Percentiles rank a stretch among this genome's conserved stretches.
These are phyloP conservation scores for Scaptomyza parva DNA, from an alignment of 2,888 invertebrate species.

Conservation along the genomic window DNA sequence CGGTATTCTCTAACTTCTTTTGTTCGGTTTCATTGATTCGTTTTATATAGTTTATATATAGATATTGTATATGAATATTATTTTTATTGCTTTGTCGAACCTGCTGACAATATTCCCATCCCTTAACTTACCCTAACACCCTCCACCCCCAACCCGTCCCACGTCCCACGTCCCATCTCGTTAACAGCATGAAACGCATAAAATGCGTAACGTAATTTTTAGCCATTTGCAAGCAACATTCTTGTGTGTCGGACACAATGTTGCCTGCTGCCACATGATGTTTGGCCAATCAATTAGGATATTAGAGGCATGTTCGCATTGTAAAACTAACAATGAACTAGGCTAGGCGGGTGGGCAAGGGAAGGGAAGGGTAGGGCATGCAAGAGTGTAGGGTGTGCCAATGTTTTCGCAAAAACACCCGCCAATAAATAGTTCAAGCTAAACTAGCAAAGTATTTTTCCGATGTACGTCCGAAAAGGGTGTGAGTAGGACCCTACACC, in stretches of 20 bases:
- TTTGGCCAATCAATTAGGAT: constrained; percentile 73
- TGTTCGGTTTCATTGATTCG: constrained; percentile 8
- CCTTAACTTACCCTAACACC: background rate
- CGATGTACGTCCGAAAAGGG: constrained; percentile 13
- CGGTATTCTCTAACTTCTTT: background rate
- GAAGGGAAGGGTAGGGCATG: too few relatives aligned
- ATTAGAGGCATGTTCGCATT: constrained; percentile 50
- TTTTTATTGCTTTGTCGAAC: background rate
- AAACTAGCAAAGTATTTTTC: constrained; percentile 1
- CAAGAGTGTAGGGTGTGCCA: too few relatives aligned
- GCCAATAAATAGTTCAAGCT: constrained; percentile 33
- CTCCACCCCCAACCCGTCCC: background rate
- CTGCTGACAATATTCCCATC: constrained; percentile 16
- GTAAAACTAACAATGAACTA: constrained; percentile 35
- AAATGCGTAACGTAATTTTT: constrained; percentile 30
- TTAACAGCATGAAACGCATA: constrained; percentile 38
- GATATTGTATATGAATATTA: constrained; percentile 10
- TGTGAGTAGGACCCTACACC: background rate
- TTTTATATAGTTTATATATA: constrained; percentile 15
- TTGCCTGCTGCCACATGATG: constrained; percentile 32
- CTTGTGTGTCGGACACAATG: background rate
- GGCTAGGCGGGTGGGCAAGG: background rate
- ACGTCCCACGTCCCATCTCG: background rate
- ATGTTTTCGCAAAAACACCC: background rate
- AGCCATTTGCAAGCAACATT: constrained; percentile 23